Conservation (phyloP, 2,888 invertebrate genomes). For the Cheilosia pagana region DNA sequence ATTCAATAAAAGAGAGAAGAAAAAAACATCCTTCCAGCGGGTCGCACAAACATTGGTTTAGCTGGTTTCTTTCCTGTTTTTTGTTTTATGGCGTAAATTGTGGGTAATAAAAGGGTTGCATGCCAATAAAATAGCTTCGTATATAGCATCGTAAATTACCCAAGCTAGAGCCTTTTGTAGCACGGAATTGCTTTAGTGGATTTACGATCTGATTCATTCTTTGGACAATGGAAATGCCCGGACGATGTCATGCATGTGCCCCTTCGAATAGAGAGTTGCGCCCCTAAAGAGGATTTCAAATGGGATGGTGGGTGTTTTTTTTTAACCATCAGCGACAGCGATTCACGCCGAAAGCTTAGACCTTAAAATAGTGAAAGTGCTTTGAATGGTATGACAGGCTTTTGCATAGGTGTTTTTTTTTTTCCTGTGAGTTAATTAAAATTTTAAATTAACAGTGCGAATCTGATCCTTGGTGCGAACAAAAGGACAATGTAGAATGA, state of each 20-base stretch:
- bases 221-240: slow-evolving; percentile 59
- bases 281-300: slow-evolving; percentile 18
- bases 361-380: neutral
- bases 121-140: slow-evolving; percentile 67
- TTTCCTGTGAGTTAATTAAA: slow-evolving; percentile 47
- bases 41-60: slow-evolving; percentile 5
- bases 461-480: neutral
- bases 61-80: neutral
- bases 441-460: slow-evolving; percentile 41
- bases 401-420: slow-evolving; percentile 11
- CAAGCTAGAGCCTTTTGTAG: slow-evolving; percentile 60
- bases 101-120: slow-evolving; percentile 60
- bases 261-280: neutral
- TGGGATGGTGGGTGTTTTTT: neutral
- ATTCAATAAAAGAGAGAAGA: slow-evolving; percentile 15
- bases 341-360: slow-evolving; percentile 11
- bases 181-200: slow-evolving; percentile 64
- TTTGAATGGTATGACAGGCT: slow-evolving; percentile 4
- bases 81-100: slow-evolving; percentile 31
- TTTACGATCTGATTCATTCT: slow-evolving; percentile 72
- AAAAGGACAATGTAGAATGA: neutral
- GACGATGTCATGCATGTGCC: slow-evolving; percentile 21
- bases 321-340: neutral
- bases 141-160: slow-evolving; percentile 71
- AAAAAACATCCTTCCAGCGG: neutral